Conservation (phyloP, 2,797 vertebrate species). For the Luscinia megarhynchos region DNA sequence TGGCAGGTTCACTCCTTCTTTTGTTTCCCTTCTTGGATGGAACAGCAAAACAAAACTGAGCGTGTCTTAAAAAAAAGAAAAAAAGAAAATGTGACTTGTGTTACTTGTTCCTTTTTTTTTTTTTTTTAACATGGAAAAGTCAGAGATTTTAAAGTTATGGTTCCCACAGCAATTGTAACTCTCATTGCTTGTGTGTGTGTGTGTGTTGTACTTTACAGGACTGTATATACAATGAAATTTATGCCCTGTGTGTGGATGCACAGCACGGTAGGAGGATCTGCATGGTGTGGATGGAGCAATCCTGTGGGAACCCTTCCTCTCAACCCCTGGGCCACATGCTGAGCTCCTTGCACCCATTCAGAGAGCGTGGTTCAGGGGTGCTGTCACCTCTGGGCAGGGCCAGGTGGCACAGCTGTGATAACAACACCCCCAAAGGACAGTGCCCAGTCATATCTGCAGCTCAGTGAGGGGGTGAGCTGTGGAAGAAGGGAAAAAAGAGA, state of each 20-base stretch:
- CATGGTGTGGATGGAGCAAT: fast-evolving
- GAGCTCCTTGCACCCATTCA: neutral
- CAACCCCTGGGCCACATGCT: neutral
- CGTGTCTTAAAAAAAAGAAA: neutral
- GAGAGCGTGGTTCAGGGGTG: neutral
- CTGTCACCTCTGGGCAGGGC: neutral
- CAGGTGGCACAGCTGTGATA: neutral
- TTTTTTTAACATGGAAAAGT: neutral
- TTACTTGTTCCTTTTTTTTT: neutral
- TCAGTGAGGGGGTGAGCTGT: neutral
- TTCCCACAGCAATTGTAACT: constrained; percentile 68
- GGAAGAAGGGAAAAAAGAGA: neutral
- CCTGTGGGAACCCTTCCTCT: neutral
- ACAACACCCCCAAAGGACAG: neutral
- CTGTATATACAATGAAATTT: constrained; percentile 6
- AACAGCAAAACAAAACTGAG: constrained; percentile 30
- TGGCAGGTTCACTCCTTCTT: constrained; percentile 1
- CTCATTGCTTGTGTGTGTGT: neutral
- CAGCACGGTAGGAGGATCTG: neutral
- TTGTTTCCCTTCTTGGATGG: neutral
- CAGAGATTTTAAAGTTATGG: constrained; percentile 58
- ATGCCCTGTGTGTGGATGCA: neutral
- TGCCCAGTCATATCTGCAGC: fast-evolving
- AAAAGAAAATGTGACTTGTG: constrained; percentile 40
- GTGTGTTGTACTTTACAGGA: neutral